Conservation (phyloP, 1,140 invertebrate genomes). For the Temnothorax nylanderi region DNA sequence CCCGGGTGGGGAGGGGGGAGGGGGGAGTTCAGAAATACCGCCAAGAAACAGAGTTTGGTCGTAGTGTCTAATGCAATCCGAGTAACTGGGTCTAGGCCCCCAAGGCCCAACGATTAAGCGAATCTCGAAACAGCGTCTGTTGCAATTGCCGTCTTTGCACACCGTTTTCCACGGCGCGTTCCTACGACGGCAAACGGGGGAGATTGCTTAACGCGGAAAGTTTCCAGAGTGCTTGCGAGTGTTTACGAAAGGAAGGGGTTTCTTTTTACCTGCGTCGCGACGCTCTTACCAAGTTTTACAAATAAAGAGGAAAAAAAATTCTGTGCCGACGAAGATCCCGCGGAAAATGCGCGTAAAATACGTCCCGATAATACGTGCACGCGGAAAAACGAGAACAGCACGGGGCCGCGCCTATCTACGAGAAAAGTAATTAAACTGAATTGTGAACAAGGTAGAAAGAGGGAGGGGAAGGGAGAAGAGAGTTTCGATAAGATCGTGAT, state of each 20-base stretch:
- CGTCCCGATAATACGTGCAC: not conserved
- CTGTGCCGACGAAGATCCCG: not conserved
- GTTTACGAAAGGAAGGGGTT: constrained; percentile 74
- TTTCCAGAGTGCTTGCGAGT: constrained; percentile 77
- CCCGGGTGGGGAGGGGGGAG: too few species aligned
- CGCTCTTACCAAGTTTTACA: constrained; percentile 26
- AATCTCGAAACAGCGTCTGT: constrained; percentile 82
- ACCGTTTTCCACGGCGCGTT: constrained; percentile 74
- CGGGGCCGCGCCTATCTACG: not conserved
- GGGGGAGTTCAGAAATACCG: not conserved
- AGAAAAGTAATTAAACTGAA: not conserved
- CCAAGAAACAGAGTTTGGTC: constrained; percentile 44
- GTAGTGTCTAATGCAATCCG: constrained; percentile 69
- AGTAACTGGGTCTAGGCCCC: constrained; percentile 82
- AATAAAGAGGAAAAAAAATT: constrained; percentile 10
- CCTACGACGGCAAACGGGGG: constrained; percentile 55
- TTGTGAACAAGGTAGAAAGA: not conserved
- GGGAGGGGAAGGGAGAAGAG: too few species aligned
- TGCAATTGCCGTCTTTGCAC: constrained; percentile 78
- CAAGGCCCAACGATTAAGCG: constrained; percentile 80
- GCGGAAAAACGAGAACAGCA: not conserved
- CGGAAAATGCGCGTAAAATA: not conserved
- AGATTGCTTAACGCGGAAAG: constrained; percentile 77
- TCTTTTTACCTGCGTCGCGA: constrained; percentile 62
- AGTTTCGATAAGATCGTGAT: constrained; percentile 5